These are phyloP conservation scores for Pseudois nayaur DNA, from an alignment of 2,113 vertebrate genomes.

Conservation along the genomic window DNA sequence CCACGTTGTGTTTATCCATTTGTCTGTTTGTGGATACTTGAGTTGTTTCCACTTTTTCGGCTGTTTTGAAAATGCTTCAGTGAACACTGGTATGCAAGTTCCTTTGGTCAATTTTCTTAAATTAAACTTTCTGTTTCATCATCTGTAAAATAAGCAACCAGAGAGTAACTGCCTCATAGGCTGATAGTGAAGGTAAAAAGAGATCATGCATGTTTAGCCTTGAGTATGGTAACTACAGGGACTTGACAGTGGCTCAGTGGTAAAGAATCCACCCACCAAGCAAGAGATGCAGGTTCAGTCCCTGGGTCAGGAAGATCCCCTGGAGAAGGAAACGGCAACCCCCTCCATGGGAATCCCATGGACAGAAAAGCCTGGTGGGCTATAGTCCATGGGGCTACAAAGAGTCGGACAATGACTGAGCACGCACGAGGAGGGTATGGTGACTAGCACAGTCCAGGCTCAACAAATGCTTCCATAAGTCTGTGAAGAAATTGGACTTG, in stretches of 20 bases:
- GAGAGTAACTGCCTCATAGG: neutral
- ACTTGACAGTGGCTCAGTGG: neutral
- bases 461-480: neutral
- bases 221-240: neutral
- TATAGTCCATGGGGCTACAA: neutral
- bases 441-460: neutral
- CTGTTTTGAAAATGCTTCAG: neutral
- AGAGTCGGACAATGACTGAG: neutral
- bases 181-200: neutral
- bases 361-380: neutral
- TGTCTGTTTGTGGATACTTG: neutral
- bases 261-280: neutral
- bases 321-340: neutral
- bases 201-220: neutral
- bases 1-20: neutral
- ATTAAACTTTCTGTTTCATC: neutral
- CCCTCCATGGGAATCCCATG: neutral
- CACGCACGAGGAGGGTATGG: rapidly evolving
- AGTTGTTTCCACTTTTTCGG: neutral
- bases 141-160: neutral
- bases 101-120: neutral
- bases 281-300: rapidly evolving
- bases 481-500: neutral
- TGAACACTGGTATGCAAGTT: neutral
- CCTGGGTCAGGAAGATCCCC: neutral